Percentiles rank a stretch among this genome's conserved stretches.
Evolutionary conservation across 2,797 vertebrate genomes (phyloP).

Genomic region (Vireo griseus): DNA sequence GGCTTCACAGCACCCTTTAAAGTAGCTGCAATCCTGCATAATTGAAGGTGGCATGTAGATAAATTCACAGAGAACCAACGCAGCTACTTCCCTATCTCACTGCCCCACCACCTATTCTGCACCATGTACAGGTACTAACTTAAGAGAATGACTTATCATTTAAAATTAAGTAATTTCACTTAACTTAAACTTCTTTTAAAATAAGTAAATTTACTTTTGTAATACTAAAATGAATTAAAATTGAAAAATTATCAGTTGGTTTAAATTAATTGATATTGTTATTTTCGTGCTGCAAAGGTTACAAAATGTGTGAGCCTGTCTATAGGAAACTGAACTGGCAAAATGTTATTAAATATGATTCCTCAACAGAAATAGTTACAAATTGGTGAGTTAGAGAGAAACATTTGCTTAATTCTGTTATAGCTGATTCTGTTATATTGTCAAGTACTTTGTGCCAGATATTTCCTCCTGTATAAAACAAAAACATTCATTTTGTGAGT

Average conservation of each 20-base stretch:
- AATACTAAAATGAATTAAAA: neutral
- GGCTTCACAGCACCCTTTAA: neutral
- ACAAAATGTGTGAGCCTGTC: neutral
- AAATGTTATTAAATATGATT: neutral
- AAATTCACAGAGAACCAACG: neutral
- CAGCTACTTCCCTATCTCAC: neutral
- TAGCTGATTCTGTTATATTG: neutral
- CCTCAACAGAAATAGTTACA: neutral
- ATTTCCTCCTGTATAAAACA: neutral
- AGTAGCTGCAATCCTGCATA: neutral
- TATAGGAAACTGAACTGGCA: neutral
- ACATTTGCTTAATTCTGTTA: neutral
- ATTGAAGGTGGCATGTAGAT: neutral
- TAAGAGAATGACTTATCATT: neutral
- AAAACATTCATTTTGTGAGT: neutral
- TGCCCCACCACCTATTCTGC: neutral
- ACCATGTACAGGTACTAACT: neutral
- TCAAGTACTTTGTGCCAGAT: neutral
- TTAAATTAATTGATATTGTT: neutral
- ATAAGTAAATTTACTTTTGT: neutral
- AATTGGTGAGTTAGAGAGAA: neutral
- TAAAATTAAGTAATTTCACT: neutral
- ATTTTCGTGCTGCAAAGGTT: neutral
- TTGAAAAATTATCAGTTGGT: neutral
- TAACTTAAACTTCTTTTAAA: neutral